phyloP scores from a whole-genome alignment of 2,113 vertebrate genomes.

The Eclectus roratus region DNA sequence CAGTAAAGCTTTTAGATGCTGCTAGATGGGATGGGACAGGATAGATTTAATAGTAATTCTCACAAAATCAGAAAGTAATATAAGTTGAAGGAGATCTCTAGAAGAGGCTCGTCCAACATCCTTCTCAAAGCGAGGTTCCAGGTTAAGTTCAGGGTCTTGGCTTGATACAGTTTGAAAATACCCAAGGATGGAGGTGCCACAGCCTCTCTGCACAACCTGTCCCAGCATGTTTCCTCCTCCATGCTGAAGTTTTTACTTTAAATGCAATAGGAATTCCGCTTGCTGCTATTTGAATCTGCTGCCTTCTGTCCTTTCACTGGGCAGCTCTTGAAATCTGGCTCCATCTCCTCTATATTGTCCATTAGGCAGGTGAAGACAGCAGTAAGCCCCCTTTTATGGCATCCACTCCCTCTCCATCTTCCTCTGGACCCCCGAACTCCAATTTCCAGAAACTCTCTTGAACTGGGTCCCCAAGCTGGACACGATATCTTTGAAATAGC shows the following conservation, averaged over 20 bases:
- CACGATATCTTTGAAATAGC: fast-evolving
- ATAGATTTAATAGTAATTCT: neutral
- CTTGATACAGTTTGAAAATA: neutral
- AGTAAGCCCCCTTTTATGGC: neutral
- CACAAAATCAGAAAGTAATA: neutral
- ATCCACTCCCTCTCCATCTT: neutral
- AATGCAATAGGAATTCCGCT: neutral
- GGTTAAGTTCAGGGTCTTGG: neutral
- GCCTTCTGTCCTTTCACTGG: neutral
- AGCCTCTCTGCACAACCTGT: neutral
- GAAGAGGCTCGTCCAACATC: neutral
- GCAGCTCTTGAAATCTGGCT: neutral
- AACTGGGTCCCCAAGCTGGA: neutral
- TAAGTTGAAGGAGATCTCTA: neutral
- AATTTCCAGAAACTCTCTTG: neutral
- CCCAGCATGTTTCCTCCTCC: neutral
- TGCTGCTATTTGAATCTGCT: neutral
- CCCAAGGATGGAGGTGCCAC: neutral
- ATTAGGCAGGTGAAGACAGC: neutral
- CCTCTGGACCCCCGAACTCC: neutral
- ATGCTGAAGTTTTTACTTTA: neutral
- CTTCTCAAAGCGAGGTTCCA: neutral
- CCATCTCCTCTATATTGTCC: neutral
- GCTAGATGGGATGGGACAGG: neutral
- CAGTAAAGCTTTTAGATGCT: neutral